Evolutionary conservation across 1,140 invertebrate genomes (phyloP).

Genomic region (Nylanderia fulva): DNA sequence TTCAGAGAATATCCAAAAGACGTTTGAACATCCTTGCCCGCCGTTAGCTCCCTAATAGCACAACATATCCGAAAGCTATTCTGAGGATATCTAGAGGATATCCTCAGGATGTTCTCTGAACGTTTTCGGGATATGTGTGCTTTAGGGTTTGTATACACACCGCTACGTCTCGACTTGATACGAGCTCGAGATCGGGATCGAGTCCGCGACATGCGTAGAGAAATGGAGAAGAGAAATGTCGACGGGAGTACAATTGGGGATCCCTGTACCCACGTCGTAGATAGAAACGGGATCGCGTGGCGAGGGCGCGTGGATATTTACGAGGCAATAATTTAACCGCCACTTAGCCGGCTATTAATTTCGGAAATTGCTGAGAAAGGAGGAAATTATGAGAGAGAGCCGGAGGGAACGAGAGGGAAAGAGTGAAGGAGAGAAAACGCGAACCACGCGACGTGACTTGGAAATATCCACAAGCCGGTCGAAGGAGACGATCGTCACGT

Average conservation of each 20-base stretch:
- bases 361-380: conserved; percentile 82
- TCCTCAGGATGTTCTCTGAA: too few relatives aligned
- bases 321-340: conserved; percentile 85
- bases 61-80: too few relatives aligned
- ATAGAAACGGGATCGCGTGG: conserved; percentile 69
- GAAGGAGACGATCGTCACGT: conserved; percentile 29
- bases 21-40: too few relatives aligned
- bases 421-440: conserved; percentile 44
- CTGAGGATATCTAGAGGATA: too few relatives aligned
- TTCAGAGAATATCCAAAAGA: too few relatives aligned
- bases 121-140: too few relatives aligned
- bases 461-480: conserved; percentile 36
- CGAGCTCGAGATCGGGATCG: conserved; percentile 19
- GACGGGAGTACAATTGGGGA: conserved; percentile 65
- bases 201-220: conserved; percentile 29
- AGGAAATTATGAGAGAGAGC: conserved; percentile 76
- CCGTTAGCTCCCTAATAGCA: too few relatives aligned
- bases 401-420: conserved; percentile 8
- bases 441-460: conserved; percentile 23
- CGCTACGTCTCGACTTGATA: conserved; percentile 27
- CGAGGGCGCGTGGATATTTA: conserved; percentile 82
- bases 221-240: conserved; percentile 42
- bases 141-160: too few relatives aligned
- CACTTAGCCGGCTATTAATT: conserved; percentile 84
- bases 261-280: conserved; percentile 72